phyloP scores from a whole-genome alignment of 2,113 vertebrate genomes.

The Hippoglossus stenolepis region DNA sequence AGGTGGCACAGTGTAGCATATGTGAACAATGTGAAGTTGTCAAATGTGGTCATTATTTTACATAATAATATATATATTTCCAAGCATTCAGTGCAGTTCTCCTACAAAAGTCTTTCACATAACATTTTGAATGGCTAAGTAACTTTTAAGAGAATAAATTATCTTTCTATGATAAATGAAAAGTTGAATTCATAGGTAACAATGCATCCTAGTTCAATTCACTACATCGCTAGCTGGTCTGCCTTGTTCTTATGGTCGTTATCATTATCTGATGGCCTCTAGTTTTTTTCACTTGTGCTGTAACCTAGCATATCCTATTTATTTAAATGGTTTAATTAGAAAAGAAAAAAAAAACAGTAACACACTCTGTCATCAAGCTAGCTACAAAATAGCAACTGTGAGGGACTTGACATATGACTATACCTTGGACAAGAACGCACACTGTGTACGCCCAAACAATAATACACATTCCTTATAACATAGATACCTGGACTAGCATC shows the following conservation, averaged over 20 bases:
- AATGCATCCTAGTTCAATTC: too few relatives aligned
- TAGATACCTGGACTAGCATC: background rate
- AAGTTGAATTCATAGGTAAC: too few relatives aligned
- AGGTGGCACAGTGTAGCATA: background rate
- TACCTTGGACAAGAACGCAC: background rate
- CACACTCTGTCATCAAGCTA: background rate
- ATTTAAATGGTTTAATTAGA: too few relatives aligned
- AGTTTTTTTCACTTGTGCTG: too few relatives aligned
- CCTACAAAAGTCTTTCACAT: background rate
- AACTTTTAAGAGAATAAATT: background rate
- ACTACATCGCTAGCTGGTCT: too few relatives aligned
- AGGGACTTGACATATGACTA: constrained; percentile 14
- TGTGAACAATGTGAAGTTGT: background rate
- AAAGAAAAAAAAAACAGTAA: too few relatives aligned
- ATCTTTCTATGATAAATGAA: background rate
- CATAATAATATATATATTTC: background rate
- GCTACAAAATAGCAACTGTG: background rate
- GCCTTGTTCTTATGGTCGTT: too few relatives aligned
- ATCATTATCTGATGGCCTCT: too few relatives aligned
- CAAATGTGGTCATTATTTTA: background rate
- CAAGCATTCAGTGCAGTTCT: background rate
- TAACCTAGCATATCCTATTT: too few relatives aligned
- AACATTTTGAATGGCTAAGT: background rate
- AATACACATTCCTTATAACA: background rate
- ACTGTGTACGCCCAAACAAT: background rate